Percentiles rank a stretch among this genome's conserved stretches.
Conservation (phyloP, 2,888 invertebrate species). For the Sympetrum striolatum region DNA sequence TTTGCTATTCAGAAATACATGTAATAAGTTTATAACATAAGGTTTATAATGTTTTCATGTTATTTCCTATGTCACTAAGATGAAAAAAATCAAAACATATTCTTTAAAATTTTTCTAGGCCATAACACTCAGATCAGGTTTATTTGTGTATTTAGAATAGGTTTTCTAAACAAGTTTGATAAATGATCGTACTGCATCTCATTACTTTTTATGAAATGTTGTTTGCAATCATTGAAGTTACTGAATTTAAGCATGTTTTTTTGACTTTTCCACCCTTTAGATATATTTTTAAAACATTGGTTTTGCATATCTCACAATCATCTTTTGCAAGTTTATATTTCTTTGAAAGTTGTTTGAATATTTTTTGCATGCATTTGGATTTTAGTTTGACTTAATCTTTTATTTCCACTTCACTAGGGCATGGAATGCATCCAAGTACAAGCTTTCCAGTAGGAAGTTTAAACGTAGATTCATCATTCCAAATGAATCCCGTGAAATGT, state of each 20-base stretch:
- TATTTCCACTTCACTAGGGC: neutral
- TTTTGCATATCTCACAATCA: too few species aligned
- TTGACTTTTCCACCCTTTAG: neutral
- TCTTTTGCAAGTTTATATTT: neutral
- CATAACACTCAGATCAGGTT: too few species aligned
- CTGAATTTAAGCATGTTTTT: neutral
- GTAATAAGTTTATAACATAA: too few species aligned
- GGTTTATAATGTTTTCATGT: too few species aligned
- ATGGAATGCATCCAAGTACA: neutral
- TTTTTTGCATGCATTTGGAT: neutral
- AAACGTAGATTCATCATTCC: slow-evolving; percentile 22
- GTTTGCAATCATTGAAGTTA: neutral
- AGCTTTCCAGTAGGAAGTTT: neutral
- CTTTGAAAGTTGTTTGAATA: neutral
- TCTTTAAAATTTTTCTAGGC: too few species aligned
- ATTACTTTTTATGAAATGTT: neutral
- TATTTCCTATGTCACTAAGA: too few species aligned
- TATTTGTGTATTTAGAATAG: too few species aligned
- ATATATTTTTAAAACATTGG: too few species aligned
- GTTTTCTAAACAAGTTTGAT: too few species aligned
- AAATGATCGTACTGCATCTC: too few species aligned
- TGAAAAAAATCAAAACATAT: too few species aligned
- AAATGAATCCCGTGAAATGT: slow-evolving; percentile 46
- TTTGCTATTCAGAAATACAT: too few species aligned
- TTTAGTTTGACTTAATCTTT: neutral